Evolutionary conservation across 2,113 vertebrate genomes (phyloP), one percentile per base, ranked within the genome.

Genomic region (Atractosteus spatula): DNA sequence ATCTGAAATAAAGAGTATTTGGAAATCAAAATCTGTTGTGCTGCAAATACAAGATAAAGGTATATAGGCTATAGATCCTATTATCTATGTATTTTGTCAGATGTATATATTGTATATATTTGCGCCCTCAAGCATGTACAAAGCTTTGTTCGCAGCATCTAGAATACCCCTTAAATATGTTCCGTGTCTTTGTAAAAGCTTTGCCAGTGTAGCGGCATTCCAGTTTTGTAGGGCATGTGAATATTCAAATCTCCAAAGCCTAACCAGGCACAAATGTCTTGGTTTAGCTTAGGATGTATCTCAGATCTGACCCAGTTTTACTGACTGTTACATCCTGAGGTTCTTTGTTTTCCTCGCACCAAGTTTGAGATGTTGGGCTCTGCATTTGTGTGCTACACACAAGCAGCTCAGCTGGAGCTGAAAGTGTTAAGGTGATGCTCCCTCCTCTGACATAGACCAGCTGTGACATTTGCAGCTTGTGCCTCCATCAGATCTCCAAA

Each of bases 401-500:
- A 47, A 54, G 72, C 12, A 55, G 72, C 12, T 8, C 29, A 43
- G n/a, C 41, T 6, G 62, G 45, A 13, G 56, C 57, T 51, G 13
- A 62, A 70, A 43, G 68, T 56, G 41, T 12, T 57, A 54, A 42
- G 68, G 69, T 51, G 47, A 54, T 6, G 44, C 44, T 29, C 10
- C 42, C 62, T 56, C 59, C 65, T 29, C 64, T 78, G 56, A 68
- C 78, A 76, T 68, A 75, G 68, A 68, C 74, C 71, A 79, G 64
- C 74, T 81, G 76, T 76, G 77, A 71, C 29, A 72, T 70, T 59
- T 68, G 66, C 77, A 77, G 72, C 85, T 85, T 89, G 85, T 87
- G 87, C 79, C 83, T 75, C 76, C 61, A 75, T 86, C 82, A 80
- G 76, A 83, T 80, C 77, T 56, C 70, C 72, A 67, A 66, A 73